Base-by-base conservation (phyloP, 2,113 vertebrate species). In the Antechinus flavipes region DNA sequence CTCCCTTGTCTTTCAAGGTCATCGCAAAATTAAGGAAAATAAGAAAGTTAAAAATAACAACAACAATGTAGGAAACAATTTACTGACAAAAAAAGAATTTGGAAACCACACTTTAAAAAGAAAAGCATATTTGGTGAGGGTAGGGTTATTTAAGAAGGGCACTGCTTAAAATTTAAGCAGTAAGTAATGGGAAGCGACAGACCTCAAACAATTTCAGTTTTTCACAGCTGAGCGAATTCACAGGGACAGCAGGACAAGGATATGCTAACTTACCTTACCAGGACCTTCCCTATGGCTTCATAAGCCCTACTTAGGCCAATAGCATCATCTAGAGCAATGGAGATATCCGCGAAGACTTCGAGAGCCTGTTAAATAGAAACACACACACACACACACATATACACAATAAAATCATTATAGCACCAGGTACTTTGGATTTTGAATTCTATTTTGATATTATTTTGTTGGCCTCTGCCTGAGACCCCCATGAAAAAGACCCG, bases 141-240 rank as follows among this genome's bases (percentile, higher is more conserved):
- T 96, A 98, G 98, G 35, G 98, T 99, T 98, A 98, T 97, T 98
- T 98, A 98, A 98, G 98, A 98, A 98, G 98, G 98, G 97, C 98
- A 98, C 93, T 98, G 96, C 98, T 99, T 98, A 98, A 98, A 98
- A 98, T 98, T 98, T 98, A 98, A 99, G 98, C 97, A 99, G 97
- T 96, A 98, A 47, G 98, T 98, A 98, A 99, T 98, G 97, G 98
- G 98, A 99, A 98, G 98, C 27, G 98, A 99, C 98, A 98, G 98
- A 98, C 97, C 98, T 98, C 98, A 98, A 99, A 98, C 98, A 98
- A 98, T 98, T 98, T 97, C 90, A 98, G 98, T 96, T 97, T 98
- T 98, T 98, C 98, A 99, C 98, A 98, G 98, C 0, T 98, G 98
- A 98, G 97, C 98, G 98, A 97, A 97, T 98, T 95, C 97, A 94